A percentile compares a stretch with the other conserved stretches of the same genome.
Evolutionary conservation across 2,888 invertebrate species (phyloP).

Genomic region (Tetramorium bicarinatum): DNA sequence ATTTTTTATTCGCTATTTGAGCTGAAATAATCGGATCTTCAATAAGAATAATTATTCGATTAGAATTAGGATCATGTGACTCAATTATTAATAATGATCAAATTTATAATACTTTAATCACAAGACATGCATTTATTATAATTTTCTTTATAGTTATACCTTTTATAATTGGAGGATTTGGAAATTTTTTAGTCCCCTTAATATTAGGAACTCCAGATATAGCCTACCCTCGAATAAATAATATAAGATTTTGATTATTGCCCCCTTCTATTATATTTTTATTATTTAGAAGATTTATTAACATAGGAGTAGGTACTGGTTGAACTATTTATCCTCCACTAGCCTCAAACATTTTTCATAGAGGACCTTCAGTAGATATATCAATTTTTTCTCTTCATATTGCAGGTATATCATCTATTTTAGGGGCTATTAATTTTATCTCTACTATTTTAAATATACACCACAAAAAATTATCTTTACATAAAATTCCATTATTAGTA

Average conservation of each 20-base stretch:
- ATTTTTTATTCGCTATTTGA: constrained; percentile 87
- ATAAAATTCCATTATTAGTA: constrained; percentile 91
- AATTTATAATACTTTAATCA: constrained; percentile 93
- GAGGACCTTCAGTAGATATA: constrained; percentile 91
- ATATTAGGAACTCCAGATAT: constrained; percentile 93
- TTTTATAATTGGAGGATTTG: constrained; percentile 93
- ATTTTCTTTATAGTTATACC: constrained; percentile 93
- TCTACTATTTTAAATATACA: constrained; percentile 91
- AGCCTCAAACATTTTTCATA: constrained; percentile 89
- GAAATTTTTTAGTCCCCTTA: constrained; percentile 93
- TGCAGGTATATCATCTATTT: constrained; percentile 91
- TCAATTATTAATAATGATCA: constrained; percentile 91
- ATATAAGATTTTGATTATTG: constrained; percentile 94
- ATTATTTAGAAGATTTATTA: constrained; percentile 89
- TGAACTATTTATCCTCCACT: constrained; percentile 93
- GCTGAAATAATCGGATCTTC: constrained; percentile 91
- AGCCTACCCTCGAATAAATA: constrained; percentile 94
- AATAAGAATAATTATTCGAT: constrained; percentile 91
- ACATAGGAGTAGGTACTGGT: constrained; percentile 92
- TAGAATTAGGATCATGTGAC: constrained; percentile 87
- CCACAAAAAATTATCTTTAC: constrained; percentile 88
- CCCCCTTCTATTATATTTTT: constrained; percentile 90
- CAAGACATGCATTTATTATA: constrained; percentile 93
- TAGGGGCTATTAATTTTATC: constrained; percentile 94
- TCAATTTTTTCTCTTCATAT: constrained; percentile 93